Base-by-base conservation (phyloP, 1,140 invertebrate genomes). In the Nebria ingens region DNA sequence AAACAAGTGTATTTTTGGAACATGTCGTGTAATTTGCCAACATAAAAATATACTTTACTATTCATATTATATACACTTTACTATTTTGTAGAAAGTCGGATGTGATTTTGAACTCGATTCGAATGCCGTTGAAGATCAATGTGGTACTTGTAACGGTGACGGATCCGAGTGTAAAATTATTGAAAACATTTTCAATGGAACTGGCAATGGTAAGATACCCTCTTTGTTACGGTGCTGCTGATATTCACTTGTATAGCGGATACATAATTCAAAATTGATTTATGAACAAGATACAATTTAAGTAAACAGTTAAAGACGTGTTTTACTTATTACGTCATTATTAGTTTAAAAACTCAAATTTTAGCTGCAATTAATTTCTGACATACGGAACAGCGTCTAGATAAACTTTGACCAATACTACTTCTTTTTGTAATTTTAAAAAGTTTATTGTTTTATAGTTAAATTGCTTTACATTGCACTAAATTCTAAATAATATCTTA, bases 61-160 rank as follows among this genome's bases (percentile, higher is more conserved):
- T 29, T 29, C 4, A 29, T 29, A 29, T 6, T 29, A 29, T 13
- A 45, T 45, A 11, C 4, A 45, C 40, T 45, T 9, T 17, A 25
- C 51, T 61, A 29, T 38, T 57, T 62, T 65, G 23, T 61, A 82
- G 81, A 73, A 71, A 58, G 78, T 87, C 15, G 81, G 83, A 1
- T 87, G 84, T 71, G 84, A 86, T 66, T 83, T 77, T 74, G 62
- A 70, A 3, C 65, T 86, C 6, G 80, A 83, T 62, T 85, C 83
- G 1, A 68, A 74, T 34, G 81, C 82, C 0, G 71, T 79, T 20
- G 81, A 85, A 58, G 85, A 87, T 65, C 66, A 76, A 9, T 87
- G 85, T 63, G 84, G 84, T 0, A 67, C 85, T 1, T 87, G 85
- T 65, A 79, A 83, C 61, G 84, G 85, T 1, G 82, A 85, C 62